phyloP scores from a whole-genome alignment of 1,140 invertebrate species.

The Bombus balteatus region DNA sequence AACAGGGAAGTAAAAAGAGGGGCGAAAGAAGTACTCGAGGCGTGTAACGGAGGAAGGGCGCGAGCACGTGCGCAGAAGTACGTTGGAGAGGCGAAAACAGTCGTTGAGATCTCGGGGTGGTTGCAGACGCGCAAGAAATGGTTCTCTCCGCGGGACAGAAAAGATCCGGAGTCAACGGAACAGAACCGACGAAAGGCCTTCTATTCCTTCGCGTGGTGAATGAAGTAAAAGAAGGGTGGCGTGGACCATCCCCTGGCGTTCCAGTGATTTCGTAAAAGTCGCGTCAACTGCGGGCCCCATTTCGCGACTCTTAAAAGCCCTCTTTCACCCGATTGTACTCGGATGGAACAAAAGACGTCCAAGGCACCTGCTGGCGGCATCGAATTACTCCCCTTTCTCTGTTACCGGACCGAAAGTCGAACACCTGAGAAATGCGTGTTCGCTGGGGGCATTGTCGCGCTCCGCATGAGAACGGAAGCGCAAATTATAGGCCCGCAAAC shows the following conservation, averaged over 20 bases:
- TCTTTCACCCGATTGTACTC: slow-evolving; percentile 62
- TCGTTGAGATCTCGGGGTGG: slow-evolving; percentile 67
- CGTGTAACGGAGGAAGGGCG: background rate
- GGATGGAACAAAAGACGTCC: slow-evolving; percentile 53
- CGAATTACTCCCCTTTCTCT: slow-evolving; percentile 70
- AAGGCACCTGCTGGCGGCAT: slow-evolving; percentile 75
- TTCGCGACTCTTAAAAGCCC: slow-evolving; percentile 68
- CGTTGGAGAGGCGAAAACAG: slow-evolving; percentile 74
- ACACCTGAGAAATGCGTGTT: slow-evolving; percentile 64
- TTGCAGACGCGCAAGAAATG: slow-evolving; percentile 63
- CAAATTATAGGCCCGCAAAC: slow-evolving; percentile 73
- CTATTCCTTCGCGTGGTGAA: background rate
- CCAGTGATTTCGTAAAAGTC: slow-evolving; percentile 54
- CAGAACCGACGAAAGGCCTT: background rate
- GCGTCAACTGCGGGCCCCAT: slow-evolving; percentile 32
- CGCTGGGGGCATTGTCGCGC: slow-evolving; percentile 67
- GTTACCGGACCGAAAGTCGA: slow-evolving; percentile 54
- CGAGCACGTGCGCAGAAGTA: slow-evolving; percentile 70
- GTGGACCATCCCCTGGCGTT: background rate
- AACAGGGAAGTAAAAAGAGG: background rate
- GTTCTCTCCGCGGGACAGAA: slow-evolving; percentile 32
- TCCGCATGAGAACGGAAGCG: slow-evolving; percentile 78
- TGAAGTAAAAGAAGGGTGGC: background rate
- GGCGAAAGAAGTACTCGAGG: slow-evolving; percentile 3
- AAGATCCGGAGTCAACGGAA: background rate